Base-by-base conservation (phyloP, 2,113 vertebrate species). In the Phaetusa simplex region DNA sequence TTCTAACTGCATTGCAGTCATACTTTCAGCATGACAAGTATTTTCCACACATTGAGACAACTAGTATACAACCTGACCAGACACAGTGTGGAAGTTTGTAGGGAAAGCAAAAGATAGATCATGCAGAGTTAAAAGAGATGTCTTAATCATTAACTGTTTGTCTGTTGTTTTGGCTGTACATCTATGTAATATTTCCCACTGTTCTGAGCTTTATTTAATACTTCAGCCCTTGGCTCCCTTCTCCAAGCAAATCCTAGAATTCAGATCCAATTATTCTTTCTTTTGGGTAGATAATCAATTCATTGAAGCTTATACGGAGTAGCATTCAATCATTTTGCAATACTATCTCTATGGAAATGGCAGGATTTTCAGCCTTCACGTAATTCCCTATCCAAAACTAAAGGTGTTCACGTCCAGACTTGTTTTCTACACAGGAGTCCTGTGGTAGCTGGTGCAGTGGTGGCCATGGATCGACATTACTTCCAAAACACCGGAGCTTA, bases 401-500 rank as follows among this genome's bases (percentile, higher is more conserved):
- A 62, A 79, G 34, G 8, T 49, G 9, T 53, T 91, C 17, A 72
- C 30, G 73, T 82, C 34, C 58, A 59, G 82, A 85, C 50, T 92
- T 91, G 6, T 81, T 93, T 85, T 93, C 76, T 80, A 19, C 20
- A 34, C 91, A 99, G 99, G 97, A 99, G 98, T 93, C 99, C 99
- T 5, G 98, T 97, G 8, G 97, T 99, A 47, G 98, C 98, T 23
- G 98, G 98, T 4, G 98, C 97, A 91, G 98, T 99, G 21, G 93
- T 99, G 76, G 99, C 98, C 45, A 66, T 99, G 47, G 98, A 99
- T 97, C 98, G 98, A 88, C 98, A 98, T 91, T 99, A 99, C 96
- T 99, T 99, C 97, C 99, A 99, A 92, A 99, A 98, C 93, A 98
- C 98, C 38, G 99, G 99, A 73, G 98, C 98, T 16, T 99, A 99